Percentiles rank a stretch among this genome's conserved stretches.
phyloP scores from a whole-genome alignment of 1,140 invertebrate species.

The Aphaenogaster ashmeadi region DNA sequence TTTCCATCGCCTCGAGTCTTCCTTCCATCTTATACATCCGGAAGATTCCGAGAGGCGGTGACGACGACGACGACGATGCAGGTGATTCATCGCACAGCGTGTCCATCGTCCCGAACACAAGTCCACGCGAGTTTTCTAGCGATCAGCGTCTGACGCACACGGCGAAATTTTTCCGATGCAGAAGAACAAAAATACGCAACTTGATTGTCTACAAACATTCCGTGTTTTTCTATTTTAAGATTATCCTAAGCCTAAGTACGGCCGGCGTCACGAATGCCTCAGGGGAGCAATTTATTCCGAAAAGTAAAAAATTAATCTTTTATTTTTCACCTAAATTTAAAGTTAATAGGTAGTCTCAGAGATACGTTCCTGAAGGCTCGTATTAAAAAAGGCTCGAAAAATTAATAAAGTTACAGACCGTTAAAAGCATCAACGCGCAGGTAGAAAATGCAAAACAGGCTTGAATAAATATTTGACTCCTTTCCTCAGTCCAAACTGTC shows the following conservation, averaged over 20 bases:
- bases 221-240: neutral
- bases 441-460: slow-evolving; percentile 5
- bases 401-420: neutral
- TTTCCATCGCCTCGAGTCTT: neutral
- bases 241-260: neutral
- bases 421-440: neutral
- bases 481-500: neutral
- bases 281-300: neutral
- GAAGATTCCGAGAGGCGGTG: slow-evolving; percentile 34
- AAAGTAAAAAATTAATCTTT: neutral
- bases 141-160: slow-evolving; percentile 3
- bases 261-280: neutral
- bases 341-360: neutral
- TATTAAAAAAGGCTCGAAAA: neutral
- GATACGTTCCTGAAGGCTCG: neutral
- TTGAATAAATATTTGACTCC: slow-evolving; percentile 2
- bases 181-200: neutral
- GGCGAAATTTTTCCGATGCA: neutral
- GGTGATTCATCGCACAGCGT: slow-evolving; percentile 63
- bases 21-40: slow-evolving; percentile 28
- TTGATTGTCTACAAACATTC: slow-evolving; percentile 33
- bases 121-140: slow-evolving; percentile 39
- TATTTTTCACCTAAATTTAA: neutral
- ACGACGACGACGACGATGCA: slow-evolving; percentile 37
- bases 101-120: neutral